phyloP scores from a whole-genome alignment of 1,140 invertebrate species.

The Asobara japonica region DNA sequence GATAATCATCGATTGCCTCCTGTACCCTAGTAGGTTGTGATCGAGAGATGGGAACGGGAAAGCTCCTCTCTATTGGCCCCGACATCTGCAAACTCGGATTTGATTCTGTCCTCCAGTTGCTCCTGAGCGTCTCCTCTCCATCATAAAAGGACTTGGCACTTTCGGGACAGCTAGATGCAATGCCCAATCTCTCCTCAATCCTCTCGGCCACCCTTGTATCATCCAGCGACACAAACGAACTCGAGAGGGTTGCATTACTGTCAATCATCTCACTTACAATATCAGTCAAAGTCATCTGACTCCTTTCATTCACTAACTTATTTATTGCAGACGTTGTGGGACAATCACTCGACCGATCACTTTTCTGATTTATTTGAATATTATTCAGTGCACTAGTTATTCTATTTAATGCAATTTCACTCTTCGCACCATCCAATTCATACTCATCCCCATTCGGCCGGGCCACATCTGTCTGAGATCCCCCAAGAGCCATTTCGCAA shows the following conservation, averaged over 20 bases:
- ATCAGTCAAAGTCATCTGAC: conserved; percentile 33
- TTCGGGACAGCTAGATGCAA: conserved; percentile 24
- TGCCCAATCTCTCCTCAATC: not conserved
- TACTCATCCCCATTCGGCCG: conserved; percentile 40
- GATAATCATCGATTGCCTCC: conserved; percentile 49
- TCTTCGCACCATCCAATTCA: conserved; percentile 49
- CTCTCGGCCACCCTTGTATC: not conserved
- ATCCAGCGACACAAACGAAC: conserved; percentile 26
- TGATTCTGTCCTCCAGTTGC: conserved; percentile 23
- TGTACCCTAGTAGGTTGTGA: conserved; percentile 25
- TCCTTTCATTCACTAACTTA: conserved; percentile 21
- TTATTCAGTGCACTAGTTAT: not conserved
- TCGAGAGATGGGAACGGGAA: conserved; percentile 20
- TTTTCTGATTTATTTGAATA: conserved; percentile 18
- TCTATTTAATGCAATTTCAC: conserved; percentile 31
- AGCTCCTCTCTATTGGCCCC: conserved; percentile 4
- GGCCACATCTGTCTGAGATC: conserved; percentile 54
- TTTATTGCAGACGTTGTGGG: not conserved
- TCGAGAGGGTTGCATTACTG: conserved; percentile 31
- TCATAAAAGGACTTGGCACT: conserved; percentile 27
- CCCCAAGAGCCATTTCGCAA: conserved; percentile 63
- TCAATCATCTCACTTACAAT: conserved; percentile 2
- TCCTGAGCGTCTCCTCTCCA: not conserved
- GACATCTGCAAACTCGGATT: conserved; percentile 23
- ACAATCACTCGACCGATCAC: conserved; percentile 29